Base-by-base conservation (phyloP, 1,140 invertebrate genomes). In the Zophobas atratus region DNA sequence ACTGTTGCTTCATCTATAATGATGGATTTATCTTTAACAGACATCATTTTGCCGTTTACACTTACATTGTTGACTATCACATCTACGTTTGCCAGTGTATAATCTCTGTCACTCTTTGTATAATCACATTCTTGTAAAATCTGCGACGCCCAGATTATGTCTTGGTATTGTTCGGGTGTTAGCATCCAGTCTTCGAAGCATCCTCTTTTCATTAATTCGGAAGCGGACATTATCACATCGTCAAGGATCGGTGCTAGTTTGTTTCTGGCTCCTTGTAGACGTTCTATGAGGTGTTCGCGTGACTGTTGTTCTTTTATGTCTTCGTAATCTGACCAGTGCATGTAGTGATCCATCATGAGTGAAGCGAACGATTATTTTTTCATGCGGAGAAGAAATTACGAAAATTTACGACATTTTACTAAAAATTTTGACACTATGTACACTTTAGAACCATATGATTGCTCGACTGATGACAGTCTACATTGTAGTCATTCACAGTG, bases 91-190 rank as follows among this genome's bases (percentile, higher is more conserved):
- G 60, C 38, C 39, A 41, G 49, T 33, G 67, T 74, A 41, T 51
- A 56, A 20, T 20, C 38, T 46, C 70, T 53, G 34, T 70, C 41
- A 8, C 38, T 8, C 35, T 5, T 75, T 46, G 49, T 49, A 49
- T 20, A 51, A n/a, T 67, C 33, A 8, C 51, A 51, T 51, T 78
- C 72, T 67, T 46, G 38, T 20, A 78, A 48, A 20, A 75, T 46
- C 20, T 75, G 71, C 38, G 72, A 60, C 6, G 77, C 77, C 72
- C 60, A 75, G 51, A 78, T 71, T 46, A 67, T 60, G 35, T 75
- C 71, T 70, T 75, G 49, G 36, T 78, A 78, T 46, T 78, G 72
- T 6, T 78, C 72, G 5, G 70, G n/a, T n/a, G 77, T 78, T 8
- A 78, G 60, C 33, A 34, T 70, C 5, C 56, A 70, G 3, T 53